phyloP scores from a whole-genome alignment of 2,113 vertebrate species.

The Plecotus auritus region DNA sequence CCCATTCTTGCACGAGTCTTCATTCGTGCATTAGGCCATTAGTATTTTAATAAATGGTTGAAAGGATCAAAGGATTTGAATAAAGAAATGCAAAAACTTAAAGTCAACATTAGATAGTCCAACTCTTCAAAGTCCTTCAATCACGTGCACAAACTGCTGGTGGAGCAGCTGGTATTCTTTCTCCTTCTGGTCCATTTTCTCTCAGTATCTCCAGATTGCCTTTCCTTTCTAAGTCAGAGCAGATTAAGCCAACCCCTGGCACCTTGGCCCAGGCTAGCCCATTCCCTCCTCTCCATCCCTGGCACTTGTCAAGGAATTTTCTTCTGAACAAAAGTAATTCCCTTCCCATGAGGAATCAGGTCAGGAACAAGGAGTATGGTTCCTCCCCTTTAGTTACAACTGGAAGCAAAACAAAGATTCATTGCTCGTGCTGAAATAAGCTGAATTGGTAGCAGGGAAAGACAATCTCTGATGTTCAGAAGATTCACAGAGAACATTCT shows the following conservation, averaged over 20 bases:
- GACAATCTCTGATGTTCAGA: background rate
- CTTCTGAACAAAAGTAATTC: background rate
- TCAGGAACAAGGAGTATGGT: background rate
- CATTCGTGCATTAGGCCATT: too few relatives aligned
- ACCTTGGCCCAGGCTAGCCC: background rate
- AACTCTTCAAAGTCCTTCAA: background rate
- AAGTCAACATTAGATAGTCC: background rate
- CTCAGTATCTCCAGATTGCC: background rate
- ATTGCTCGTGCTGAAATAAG: background rate
- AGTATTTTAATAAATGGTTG: background rate
- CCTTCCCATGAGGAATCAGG: background rate
- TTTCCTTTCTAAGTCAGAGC: background rate
- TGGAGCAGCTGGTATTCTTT: background rate
- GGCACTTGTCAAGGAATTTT: background rate
- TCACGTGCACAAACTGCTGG: background rate
- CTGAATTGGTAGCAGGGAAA: background rate
- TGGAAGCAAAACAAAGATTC: background rate
- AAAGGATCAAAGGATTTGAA: background rate
- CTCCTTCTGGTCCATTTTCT: background rate
- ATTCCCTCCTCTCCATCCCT: background rate
- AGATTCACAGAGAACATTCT: background rate
- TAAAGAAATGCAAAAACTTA: background rate
- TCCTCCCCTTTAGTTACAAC: background rate
- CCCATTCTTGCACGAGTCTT: too few relatives aligned
- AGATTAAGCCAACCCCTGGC: background rate